Conservation (phyloP, 2,113 vertebrate species). For the Suncus etruscus region DNA sequence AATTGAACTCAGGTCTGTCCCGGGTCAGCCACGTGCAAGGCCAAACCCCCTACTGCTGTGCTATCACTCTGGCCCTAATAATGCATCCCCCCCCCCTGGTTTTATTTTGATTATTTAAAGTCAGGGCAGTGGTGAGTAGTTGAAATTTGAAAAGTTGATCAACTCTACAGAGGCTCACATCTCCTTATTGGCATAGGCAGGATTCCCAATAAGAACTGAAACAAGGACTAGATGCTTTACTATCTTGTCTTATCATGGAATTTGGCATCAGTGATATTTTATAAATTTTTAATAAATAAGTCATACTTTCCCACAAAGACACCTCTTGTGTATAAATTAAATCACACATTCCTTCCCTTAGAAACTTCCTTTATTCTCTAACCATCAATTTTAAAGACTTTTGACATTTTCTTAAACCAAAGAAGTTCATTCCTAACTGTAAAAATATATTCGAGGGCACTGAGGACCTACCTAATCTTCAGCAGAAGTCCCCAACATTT, state of each 20-base stretch:
- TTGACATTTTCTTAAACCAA: conserved; percentile 39
- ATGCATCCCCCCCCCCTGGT: too few species aligned
- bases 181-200: background rate
- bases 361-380: background rate
- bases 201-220: background rate
- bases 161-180: background rate
- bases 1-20: too few species aligned
- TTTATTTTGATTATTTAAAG: background rate
- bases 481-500: background rate
- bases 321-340: background rate
- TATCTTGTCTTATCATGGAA: too few species aligned
- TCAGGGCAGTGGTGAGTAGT: background rate
- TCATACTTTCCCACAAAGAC: background rate
- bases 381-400: background rate
- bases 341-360: background rate
- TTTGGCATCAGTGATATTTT: background rate
- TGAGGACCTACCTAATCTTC: background rate
- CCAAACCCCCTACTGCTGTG: too few species aligned
- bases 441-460: background rate
- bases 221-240: background rate
- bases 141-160: background rate
- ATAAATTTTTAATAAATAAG: background rate
- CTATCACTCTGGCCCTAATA: too few species aligned
- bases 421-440: background rate
- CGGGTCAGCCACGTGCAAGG: too few species aligned